These are phyloP conservation scores for Triplophysa siluroides DNA, from an alignment of 2,113 vertebrate genomes.

Conservation along the genomic window DNA sequence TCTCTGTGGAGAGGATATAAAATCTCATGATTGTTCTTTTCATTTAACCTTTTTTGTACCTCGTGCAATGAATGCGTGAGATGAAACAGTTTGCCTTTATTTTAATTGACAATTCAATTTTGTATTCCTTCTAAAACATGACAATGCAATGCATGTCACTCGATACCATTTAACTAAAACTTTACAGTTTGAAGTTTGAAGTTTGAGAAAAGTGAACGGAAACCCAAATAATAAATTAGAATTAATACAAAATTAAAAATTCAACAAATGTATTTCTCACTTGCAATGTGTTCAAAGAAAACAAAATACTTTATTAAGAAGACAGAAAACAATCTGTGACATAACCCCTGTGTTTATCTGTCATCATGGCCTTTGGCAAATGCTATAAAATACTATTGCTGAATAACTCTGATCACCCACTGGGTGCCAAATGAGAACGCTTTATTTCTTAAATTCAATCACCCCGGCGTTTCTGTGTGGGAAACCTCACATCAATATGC, in stretches of 20 bases:
- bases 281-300: not conserved
- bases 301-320: not conserved
- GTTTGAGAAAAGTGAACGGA: conserved; percentile 36
- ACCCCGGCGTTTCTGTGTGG: conserved; percentile 15
- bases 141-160: no score
- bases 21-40: conserved; percentile 64
- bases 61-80: conserved; percentile 15
- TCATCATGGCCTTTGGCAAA: not conserved
- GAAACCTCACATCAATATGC: conserved; percentile 25
- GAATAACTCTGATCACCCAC: conserved; percentile 20
- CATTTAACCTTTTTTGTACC: conserved; percentile 57
- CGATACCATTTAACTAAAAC: no score
- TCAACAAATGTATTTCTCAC: not conserved
- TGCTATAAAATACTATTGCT: not conserved
- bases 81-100: not conserved
- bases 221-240: not conserved
- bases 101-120: no score
- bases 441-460: conserved; percentile 21
- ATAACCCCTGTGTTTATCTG: conserved; percentile 2
- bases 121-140: no score
- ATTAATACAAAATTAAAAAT: not conserved
- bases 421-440: conserved; percentile 18
- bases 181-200: no score
- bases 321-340: conserved; percentile 4
- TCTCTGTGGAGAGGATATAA: conserved; percentile 57